These are phyloP conservation scores for Drosophila tropicalis DNA, from an alignment of 1,140 invertebrate species.

Conservation along the genomic window DNA sequence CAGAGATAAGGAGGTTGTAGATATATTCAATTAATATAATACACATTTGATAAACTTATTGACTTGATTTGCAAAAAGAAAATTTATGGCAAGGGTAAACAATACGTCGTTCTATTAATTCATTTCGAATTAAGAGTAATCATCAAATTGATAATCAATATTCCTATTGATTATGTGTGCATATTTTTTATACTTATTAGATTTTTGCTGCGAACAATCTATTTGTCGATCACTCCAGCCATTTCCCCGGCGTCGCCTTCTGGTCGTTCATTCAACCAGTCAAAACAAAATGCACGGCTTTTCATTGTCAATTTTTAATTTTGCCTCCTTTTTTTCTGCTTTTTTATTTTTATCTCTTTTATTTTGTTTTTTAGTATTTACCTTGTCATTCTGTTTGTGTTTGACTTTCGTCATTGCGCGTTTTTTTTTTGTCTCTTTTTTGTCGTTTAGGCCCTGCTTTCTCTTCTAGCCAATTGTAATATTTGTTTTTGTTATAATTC, in stretches of 20 bases:
- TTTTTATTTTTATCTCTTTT: constrained; percentile 32
- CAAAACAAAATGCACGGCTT: constrained; percentile 30
- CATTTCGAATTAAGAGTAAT: background rate
- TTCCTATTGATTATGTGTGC: background rate
- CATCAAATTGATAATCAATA: constrained; percentile 6
- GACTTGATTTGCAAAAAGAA: too few species aligned
- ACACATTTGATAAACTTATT: too few species aligned
- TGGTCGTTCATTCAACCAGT: constrained; percentile 1
- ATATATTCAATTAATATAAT: too few species aligned
- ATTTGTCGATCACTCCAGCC: background rate
- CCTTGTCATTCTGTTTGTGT: constrained; percentile 64
- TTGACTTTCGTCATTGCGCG: constrained; percentile 60
- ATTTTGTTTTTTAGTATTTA: constrained; percentile 52
- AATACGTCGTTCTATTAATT: too few species aligned
- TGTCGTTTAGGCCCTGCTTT: constrained; percentile 43
- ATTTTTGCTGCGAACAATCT: constrained; percentile 3
- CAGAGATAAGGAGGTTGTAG: too few species aligned
- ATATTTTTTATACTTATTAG: constrained; percentile 1
- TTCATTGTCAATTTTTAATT: constrained; percentile 41
- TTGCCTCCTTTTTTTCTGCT: constrained; percentile 27
- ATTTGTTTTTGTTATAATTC: constrained; percentile 77
- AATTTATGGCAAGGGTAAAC: too few species aligned
- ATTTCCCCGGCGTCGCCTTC: background rate
- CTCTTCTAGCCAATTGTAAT: constrained; percentile 23
- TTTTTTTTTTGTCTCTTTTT: constrained; percentile 34